Conservation (phyloP, 2,113 vertebrate genomes). For the Otolemur garnettii region DNA sequence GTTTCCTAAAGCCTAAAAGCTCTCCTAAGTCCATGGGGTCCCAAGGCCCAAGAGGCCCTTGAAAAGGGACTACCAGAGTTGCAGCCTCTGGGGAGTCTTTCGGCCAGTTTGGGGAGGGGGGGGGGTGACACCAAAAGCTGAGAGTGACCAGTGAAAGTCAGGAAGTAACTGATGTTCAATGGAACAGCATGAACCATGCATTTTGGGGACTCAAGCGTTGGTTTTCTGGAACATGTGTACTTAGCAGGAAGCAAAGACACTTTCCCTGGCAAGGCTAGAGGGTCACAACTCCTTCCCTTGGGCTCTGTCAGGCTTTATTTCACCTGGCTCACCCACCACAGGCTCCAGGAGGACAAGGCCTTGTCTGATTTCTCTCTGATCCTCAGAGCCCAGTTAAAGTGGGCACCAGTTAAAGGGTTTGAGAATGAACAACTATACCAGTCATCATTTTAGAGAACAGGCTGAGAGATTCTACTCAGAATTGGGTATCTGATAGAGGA, state of each 20-base stretch:
- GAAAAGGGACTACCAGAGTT: background rate
- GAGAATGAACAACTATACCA: background rate
- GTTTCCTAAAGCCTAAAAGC: background rate
- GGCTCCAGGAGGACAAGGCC: background rate
- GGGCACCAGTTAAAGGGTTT: background rate
- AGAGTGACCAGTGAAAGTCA: background rate
- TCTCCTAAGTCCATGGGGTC: background rate
- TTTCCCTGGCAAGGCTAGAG: background rate
- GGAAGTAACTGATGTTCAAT: background rate
- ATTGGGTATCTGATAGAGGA: background rate
- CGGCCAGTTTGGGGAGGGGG: background rate
- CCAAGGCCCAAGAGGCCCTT: background rate
- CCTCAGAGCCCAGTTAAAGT: background rate
- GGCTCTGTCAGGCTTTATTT: background rate
- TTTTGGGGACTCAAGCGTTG: background rate
- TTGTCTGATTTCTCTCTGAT: background rate
- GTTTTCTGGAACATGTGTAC: background rate
- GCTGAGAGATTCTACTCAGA: background rate
- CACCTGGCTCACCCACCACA: no score
- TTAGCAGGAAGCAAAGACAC: background rate
- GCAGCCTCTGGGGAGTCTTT: background rate
- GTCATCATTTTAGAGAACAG: background rate
- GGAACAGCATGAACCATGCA: background rate
- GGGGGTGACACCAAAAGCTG: background rate
- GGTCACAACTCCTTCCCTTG: background rate